Evolutionary conservation across 2,113 vertebrate species (phyloP), one percentile per base, ranked within the genome.

Genomic region (Perccottus glenii): DNA sequence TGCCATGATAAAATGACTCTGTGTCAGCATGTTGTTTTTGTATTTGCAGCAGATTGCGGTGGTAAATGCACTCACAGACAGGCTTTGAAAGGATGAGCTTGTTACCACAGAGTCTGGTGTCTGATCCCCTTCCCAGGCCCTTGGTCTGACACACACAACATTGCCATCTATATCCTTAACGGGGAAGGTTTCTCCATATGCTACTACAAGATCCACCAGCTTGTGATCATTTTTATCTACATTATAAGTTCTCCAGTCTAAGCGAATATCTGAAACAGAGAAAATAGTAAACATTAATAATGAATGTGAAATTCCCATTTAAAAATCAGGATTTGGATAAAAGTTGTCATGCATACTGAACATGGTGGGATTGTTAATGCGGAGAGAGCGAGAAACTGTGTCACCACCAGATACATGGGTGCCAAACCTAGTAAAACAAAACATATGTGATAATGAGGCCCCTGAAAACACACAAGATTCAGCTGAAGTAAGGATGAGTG

Each of bases 201-300:
- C 61, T 73, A 95, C 70, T 73, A 94, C 36, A 12, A 97, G 67
- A 50, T 99, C 96, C 77, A 98, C 72, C 67, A 96, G 72, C 59
- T 87, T 92, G 27, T 75, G 73, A 64, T 93, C 91, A 0, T 75
- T 83, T 15, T 66, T 49, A 12, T 95, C 92, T 0, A 88, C 59
- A 56, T 91, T 90, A 12, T 93, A 98, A 2, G 87, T 92, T 80
- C 95, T 81, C 95, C 94, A 97, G 88, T 98, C 94, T 83, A 98
- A 58, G 7, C 95, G 94, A 65, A 99, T 96, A 64, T 97, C 98
- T 99, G 80, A 8, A 19, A 45, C 7, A 77, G 51, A 58, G 2
- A 59, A 19, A 16, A 27, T 27, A 27, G 3, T 2, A 15, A 14
- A 11, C 12, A 58, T 14, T 4, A 43, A 5, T 27, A 8, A 43